Evolutionary conservation across 2,797 vertebrate species (phyloP).

Genomic region (Muscicapa striata): DNA sequence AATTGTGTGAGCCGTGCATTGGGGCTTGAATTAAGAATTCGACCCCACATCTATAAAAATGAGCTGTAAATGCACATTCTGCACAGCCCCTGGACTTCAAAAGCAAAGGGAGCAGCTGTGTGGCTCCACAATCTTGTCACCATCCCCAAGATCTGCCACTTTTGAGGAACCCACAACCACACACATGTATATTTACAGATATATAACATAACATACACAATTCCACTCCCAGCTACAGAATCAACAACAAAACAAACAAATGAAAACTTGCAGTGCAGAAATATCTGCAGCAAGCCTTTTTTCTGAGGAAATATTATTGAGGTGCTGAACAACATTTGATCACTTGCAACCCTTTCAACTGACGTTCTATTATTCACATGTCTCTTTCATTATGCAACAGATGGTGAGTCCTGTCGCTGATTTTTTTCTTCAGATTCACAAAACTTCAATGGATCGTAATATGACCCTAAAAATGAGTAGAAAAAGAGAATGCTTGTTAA

Average conservation of each 20-base stretch:
- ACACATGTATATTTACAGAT: too few relatives aligned
- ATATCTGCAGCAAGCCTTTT: conserved; percentile 57
- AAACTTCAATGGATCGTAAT: conserved; percentile 46
- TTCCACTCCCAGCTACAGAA: conserved; percentile 2
- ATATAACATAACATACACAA: neutral
- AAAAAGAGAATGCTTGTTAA: conserved; percentile 52
- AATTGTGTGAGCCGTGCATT: neutral
- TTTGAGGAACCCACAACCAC: neutral
- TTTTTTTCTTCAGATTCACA: conserved; percentile 32
- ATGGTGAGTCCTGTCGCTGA: conserved; percentile 38
- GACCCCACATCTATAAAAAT: conserved; percentile 10
- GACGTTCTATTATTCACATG: conserved; percentile 56
- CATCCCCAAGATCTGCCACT: neutral
- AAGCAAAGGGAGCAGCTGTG: conserved; percentile 52
- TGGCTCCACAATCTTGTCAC: neutral
- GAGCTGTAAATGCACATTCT: conserved; percentile 16
- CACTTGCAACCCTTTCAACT: conserved; percentile 60
- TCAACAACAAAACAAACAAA: conserved; percentile 55
- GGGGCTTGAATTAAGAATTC: conserved; percentile 3
- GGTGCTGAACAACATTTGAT: conserved; percentile 60
- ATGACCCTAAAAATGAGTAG: conserved; percentile 47
- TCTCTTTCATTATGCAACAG: conserved; percentile 60
- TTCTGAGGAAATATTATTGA: conserved; percentile 70
- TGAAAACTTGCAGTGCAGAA: neutral
- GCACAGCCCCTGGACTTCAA: conserved; percentile 43